Conservation (phyloP, 1,140 invertebrate genomes). For the Cyphomyrmex costatus region DNA sequence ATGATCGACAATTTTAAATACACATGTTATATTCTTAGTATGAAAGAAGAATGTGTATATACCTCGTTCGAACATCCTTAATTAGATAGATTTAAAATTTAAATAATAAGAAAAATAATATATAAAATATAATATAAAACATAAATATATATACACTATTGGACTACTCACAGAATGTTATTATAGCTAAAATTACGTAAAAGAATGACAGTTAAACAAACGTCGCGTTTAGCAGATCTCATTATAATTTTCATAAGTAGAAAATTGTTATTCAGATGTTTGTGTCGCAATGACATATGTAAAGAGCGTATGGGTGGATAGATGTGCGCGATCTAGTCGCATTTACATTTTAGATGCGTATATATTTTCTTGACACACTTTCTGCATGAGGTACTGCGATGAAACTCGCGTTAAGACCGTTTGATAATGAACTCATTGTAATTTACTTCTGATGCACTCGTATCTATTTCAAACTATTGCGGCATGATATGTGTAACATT, state of each 20-base stretch:
- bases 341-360: conserved; percentile 35
- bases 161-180: background rate
- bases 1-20: background rate
- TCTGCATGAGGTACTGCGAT: conserved; percentile 12
- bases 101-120: too few species aligned
- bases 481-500: conserved; percentile 26
- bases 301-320: background rate
- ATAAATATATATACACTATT: too few species aligned
- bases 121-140: too few species aligned
- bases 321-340: background rate
- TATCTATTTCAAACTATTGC: conserved; percentile 39
- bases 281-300: background rate
- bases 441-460: conserved; percentile 19
- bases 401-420: conserved; percentile 30
- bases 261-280: conserved; percentile 8
- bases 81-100: too few species aligned
- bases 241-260: background rate
- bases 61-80: too few species aligned
- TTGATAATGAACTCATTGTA: conserved; percentile 36
- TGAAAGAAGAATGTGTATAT: too few species aligned
- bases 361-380: conserved; percentile 49
- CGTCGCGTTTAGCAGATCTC: background rate
- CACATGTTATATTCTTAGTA: too few species aligned
- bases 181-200: background rate
- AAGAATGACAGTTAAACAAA: background rate